phyloP scores from a whole-genome alignment of 2,797 vertebrate species.

The Onychomys torridus region DNA sequence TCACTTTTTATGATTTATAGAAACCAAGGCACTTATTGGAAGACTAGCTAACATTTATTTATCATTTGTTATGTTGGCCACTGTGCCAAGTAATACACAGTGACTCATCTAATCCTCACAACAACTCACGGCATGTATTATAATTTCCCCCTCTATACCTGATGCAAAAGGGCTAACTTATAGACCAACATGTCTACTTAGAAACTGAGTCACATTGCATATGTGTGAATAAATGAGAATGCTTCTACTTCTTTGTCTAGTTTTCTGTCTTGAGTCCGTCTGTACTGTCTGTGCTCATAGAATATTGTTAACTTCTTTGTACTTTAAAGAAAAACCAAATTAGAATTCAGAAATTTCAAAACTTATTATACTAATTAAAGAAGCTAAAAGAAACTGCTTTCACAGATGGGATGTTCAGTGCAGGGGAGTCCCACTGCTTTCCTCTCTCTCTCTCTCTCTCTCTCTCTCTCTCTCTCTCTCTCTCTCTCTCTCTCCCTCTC shows the following conservation, averaged over 20 bases:
- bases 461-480: fast-evolving
- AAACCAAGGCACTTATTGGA: conserved; percentile 77
- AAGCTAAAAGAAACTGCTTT: conserved; percentile 80
- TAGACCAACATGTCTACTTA: conserved; percentile 57
- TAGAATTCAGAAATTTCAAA: conserved; percentile 80
- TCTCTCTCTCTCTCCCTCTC: fast-evolving
- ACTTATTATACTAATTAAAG: conserved; percentile 74
- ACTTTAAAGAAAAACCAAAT: conserved; percentile 75
- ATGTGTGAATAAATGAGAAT: conserved; percentile 78
- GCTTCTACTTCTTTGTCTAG: conserved; percentile 71
- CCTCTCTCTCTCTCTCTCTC: background rate
- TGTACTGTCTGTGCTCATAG: conserved; percentile 39
- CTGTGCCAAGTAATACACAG: conserved; percentile 39
- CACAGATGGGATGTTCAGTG: conserved; percentile 61
- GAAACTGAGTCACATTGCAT: conserved; percentile 48
- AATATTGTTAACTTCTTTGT: conserved; percentile 12
- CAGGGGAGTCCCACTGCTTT: background rate
- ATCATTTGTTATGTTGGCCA: conserved; percentile 70
- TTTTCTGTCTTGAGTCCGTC: conserved; percentile 73
- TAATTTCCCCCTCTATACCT: conserved; percentile 42
- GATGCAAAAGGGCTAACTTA: conserved; percentile 50
- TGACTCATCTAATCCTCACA: conserved; percentile 46
- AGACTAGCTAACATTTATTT: conserved; percentile 70
- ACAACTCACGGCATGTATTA: background rate
- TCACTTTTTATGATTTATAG: conserved; percentile 81